These are phyloP conservation scores for Lycodopsis pacificus DNA, from an alignment of 2,797 vertebrate genomes.

Conservation along the genomic window DNA sequence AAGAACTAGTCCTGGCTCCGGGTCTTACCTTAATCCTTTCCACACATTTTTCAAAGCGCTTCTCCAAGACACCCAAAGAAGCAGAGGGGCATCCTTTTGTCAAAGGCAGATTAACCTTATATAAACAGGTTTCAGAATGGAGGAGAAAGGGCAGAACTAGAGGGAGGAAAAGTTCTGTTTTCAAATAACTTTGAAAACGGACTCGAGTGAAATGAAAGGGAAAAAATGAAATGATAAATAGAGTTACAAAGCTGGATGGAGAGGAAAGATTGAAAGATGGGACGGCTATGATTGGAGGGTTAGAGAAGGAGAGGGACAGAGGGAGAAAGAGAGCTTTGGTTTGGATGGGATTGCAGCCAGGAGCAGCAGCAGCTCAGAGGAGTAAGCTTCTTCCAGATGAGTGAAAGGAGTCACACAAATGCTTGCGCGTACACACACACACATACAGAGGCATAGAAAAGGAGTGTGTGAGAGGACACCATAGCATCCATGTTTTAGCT, in stretches of 20 bases:
- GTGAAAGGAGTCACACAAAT: conserved; percentile 64
- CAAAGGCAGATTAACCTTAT: conserved; percentile 79
- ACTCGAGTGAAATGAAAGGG: conserved; percentile 55
- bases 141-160: conserved; percentile 56
- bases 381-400: conserved; percentile 77
- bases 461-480: conserved; percentile 48
- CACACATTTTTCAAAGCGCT: conserved; percentile 76
- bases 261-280: conserved; percentile 63
- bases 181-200: conserved; percentile 62
- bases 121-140: conserved; percentile 73
- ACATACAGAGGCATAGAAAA: conserved; percentile 35
- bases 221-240: conserved; percentile 63
- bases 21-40: conserved; percentile 82
- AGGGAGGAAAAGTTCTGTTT: conserved; percentile 37
- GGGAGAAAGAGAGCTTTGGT: conserved; percentile 54
- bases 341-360: conserved; percentile 73
- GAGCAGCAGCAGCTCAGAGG: conserved; percentile 71
- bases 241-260: conserved; percentile 60
- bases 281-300: conserved; percentile 62
- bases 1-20: conserved; percentile 65
- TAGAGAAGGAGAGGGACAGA: conserved; percentile 28
- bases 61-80: conserved; percentile 68
- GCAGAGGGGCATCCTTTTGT: conserved; percentile 74
- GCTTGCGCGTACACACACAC: conserved; percentile 26
- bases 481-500: conserved; percentile 45